Evolutionary conservation across 2,888 invertebrate genomes (phyloP), one percentile per base, ranked within the genome.

Genomic region (Pogonocherus hispidulus): DNA sequence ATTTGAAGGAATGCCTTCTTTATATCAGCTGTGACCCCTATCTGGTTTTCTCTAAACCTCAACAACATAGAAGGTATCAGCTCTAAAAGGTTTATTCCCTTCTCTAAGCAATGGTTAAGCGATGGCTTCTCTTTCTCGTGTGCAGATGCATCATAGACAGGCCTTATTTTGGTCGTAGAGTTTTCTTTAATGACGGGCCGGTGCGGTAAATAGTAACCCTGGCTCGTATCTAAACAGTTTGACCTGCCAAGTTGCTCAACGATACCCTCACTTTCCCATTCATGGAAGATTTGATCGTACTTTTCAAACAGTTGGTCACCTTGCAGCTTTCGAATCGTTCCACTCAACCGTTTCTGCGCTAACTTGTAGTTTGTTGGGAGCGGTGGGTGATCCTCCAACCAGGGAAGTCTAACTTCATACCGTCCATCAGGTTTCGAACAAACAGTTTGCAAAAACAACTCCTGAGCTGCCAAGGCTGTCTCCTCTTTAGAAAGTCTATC

Each of bases 351-450:
- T 20, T 70, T 71, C 27, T 66, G 54, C 9, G 72, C 57, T 8
- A 72, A 18, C 14, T 8, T 19, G 52, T 63, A 67, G 56, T 72
- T 72, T 11, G 23, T 54, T 5, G 69, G 56, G 5, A 72, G 27
- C 5, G 70, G 60, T n/a, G 66, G 63, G 18, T 72, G 71, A 6
- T 60, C 70, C 5, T 73, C 64, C 18, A 65, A 14, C 73, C 71
- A 69, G 11, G 73, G 69, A n/a, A 73, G 49, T 22, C 57, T 47
- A 3, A 73, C 70, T 47, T 69, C 73, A 67, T 75, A 75, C 8
- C 70, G 27, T 8, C 72, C 71, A 18, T 66, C 65, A 2, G 49
- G 27, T 47, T 71, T 57, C 0, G 66, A 8, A 8, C 6, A 47
- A 3, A 71, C 65, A 2, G 67, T 75, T 9, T 69, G 20, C 44